Evolutionary conservation across 2,797 vertebrate species (phyloP).

Genomic region (Melanotaenia maccullochi): DNA sequence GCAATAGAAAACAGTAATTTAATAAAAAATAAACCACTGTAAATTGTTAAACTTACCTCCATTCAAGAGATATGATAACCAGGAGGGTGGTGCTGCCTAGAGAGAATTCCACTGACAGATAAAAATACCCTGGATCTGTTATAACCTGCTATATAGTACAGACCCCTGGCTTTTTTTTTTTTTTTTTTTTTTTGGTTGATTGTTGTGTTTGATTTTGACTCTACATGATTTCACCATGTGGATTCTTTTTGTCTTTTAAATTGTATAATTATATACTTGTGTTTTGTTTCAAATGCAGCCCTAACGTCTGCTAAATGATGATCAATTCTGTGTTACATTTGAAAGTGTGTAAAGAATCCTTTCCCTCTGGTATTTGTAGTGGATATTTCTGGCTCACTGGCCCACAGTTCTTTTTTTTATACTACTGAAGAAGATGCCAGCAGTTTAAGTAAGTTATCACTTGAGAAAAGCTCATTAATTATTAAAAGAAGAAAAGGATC

Average conservation of each 20-base stretch:
- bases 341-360: background rate
- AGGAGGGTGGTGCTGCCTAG: too few species aligned
- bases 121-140: background rate
- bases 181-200: background rate
- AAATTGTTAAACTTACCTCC: background rate
- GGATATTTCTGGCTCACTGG: constrained; percentile 12
- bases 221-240: background rate
- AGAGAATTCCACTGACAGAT: background rate
- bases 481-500: constrained; percentile 11
- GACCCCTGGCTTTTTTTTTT: background rate
- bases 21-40: background rate
- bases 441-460: constrained; percentile 24
- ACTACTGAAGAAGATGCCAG: constrained; percentile 24
- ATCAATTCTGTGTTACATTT: background rate
- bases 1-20: background rate
- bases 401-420: background rate
- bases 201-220: too few species aligned
- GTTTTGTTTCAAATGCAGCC: constrained; percentile 3
- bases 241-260: background rate
- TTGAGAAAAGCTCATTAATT: constrained; percentile 27
- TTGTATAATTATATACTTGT: background rate
- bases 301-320: constrained; percentile 7
- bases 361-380: background rate
- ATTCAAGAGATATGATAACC: too few species aligned
- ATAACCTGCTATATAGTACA: background rate